Evolutionary conservation across 2,797 vertebrate genomes (phyloP).

Genomic region (Poecilia gillii): DNA sequence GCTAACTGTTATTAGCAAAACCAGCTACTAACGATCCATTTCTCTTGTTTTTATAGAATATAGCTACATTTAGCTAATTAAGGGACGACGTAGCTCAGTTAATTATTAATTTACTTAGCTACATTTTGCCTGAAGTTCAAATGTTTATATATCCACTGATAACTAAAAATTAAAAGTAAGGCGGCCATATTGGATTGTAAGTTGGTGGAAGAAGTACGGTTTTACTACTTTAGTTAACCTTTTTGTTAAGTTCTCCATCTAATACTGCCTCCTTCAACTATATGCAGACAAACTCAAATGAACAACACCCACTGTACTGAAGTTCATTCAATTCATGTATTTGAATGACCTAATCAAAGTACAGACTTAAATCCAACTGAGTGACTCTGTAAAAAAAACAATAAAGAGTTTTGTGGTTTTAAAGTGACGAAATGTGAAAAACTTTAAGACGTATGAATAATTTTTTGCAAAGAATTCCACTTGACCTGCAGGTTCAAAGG

Average conservation of each 20-base stretch:
- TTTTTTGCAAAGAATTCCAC: neutral
- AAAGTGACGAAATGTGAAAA: neutral
- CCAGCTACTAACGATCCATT: neutral
- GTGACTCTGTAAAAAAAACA: neutral
- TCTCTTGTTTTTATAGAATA: neutral
- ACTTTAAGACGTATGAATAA: neutral
- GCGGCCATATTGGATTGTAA: neutral
- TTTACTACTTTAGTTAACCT: neutral
- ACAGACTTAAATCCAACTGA: neutral
- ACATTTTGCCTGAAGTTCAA: neutral
- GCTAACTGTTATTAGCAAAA: neutral
- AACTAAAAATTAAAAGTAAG: neutral
- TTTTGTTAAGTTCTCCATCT: neutral
- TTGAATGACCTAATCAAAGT: neutral
- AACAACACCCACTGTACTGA: neutral
- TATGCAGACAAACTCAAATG: neutral
- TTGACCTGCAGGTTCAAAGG: constrained; percentile 39
- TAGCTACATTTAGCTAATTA: neutral
- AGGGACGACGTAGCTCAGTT: neutral
- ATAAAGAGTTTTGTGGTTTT: neutral
- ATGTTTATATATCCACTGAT: neutral
- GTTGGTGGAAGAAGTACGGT: neutral
- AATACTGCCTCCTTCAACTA: neutral
- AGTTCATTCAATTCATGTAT: neutral
- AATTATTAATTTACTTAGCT: neutral